phyloP scores from a whole-genome alignment of 2,797 vertebrate genomes.

The Protonibea diacanthus region DNA sequence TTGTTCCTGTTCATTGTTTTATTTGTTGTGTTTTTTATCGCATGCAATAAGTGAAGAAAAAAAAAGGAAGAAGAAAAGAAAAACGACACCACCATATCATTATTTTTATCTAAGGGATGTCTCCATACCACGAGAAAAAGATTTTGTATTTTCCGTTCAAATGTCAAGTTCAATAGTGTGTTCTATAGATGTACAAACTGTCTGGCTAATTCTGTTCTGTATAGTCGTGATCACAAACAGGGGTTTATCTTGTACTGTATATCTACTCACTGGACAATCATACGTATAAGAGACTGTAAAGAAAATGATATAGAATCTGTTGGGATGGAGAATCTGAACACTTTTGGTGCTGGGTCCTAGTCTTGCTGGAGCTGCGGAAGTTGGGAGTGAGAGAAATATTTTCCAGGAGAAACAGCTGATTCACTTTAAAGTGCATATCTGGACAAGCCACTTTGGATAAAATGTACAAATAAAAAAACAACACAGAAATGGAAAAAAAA shows the following conservation, averaged over 20 bases:
- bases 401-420: constrained; percentile 67
- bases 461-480: constrained; percentile 35
- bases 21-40: constrained; percentile 85
- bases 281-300: constrained; percentile 77
- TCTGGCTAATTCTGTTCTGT: constrained; percentile 85
- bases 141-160: constrained; percentile 82
- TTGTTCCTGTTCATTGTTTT: constrained; percentile 80
- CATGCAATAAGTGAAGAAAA: constrained; percentile 87
- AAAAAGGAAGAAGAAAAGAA: constrained; percentile 51
- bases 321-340: constrained; percentile 65
- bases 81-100: constrained; percentile 76
- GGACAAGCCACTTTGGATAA: constrained; percentile 50
- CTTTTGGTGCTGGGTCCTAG: constrained; percentile 72
- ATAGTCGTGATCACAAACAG: constrained; percentile 85
- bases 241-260: constrained; percentile 87
- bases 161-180: constrained; percentile 84
- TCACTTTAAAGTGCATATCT: constrained; percentile 57
- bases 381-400: constrained; percentile 62
- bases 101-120: constrained; percentile 82
- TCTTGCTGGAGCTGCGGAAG: constrained; percentile 67
- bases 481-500: constrained; percentile 20
- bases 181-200: constrained; percentile 87
- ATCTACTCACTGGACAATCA: constrained; percentile 88
- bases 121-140: constrained; percentile 75
- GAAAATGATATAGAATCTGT: constrained; percentile 70